Percentiles rank a stretch among this genome's conserved stretches.
phyloP scores from a whole-genome alignment of 2,113 vertebrate genomes.

The Crotalus viridis region DNA sequence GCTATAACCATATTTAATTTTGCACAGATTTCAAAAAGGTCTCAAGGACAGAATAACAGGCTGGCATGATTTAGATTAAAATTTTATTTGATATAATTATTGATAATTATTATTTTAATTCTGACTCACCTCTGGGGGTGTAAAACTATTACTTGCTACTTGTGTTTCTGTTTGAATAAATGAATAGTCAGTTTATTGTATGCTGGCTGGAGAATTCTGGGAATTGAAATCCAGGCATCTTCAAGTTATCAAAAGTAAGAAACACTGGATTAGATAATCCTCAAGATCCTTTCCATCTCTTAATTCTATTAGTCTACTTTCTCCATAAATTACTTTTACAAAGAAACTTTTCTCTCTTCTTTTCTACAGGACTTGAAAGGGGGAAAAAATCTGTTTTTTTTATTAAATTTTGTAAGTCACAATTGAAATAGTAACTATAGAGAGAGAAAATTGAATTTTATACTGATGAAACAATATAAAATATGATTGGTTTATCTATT shows the following conservation, averaged over 20 bases:
- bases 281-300: background rate
- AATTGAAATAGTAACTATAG: background rate
- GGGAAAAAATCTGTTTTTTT: background rate
- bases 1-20: background rate
- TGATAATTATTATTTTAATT: background rate
- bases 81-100: background rate
- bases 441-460: background rate
- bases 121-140: background rate
- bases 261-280: background rate
- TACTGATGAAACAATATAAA: background rate
- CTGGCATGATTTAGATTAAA: background rate
- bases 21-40: background rate
- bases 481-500: background rate
- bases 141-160: background rate
- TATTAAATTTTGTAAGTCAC: background rate
- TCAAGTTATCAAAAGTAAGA: background rate
- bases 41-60: background rate
- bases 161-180: background rate
- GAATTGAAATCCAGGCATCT: background rate
- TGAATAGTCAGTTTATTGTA: background rate
- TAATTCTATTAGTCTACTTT: background rate
- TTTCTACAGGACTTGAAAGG: background rate
- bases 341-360: background rate
- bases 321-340: background rate
- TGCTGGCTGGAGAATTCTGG: background rate